These are phyloP conservation scores for Diploptera punctata DNA, from an alignment of 2,888 invertebrate species.

Conservation along the genomic window DNA sequence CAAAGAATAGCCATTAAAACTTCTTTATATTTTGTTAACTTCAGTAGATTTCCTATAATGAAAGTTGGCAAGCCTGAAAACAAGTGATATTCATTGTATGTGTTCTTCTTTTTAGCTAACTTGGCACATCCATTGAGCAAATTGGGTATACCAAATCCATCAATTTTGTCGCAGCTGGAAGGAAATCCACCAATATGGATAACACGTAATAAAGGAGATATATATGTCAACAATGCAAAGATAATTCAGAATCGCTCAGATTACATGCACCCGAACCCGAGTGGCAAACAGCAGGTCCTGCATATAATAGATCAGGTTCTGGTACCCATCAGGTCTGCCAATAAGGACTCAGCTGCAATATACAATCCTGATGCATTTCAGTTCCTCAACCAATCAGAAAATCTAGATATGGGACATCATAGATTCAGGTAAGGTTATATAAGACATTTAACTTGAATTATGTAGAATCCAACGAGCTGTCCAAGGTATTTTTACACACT, in stretches of 20 bases:
- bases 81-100: slow-evolving; percentile 16
- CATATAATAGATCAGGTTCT: slow-evolving; percentile 89
- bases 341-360: slow-evolving; percentile 66
- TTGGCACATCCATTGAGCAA: slow-evolving; percentile 72
- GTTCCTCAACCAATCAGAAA: slow-evolving; percentile 79
- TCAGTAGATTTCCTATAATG: too few species aligned
- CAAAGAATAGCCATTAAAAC: too few species aligned
- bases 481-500: too few species aligned
- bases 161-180: slow-evolving; percentile 78
- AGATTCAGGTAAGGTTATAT: slow-evolving; percentile 74
- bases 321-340: slow-evolving; percentile 67
- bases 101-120: slow-evolving; percentile 74
- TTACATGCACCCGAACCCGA: slow-evolving; percentile 62
- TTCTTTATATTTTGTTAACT: too few species aligned
- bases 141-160: slow-evolving; percentile 64
- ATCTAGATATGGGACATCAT: slow-evolving; percentile 73
- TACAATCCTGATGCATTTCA: slow-evolving; percentile 84
- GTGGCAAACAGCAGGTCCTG: slow-evolving; percentile 72
- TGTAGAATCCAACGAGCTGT: too few species aligned
- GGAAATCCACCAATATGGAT: slow-evolving; percentile 89
- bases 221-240: slow-evolving; percentile 88
- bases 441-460: too few species aligned
- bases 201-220: slow-evolving; percentile 69
- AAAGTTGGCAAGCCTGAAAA: too few species aligned
- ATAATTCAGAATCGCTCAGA: slow-evolving; percentile 73